These are phyloP conservation scores for Capromys pilorides DNA, from an alignment of 2,797 vertebrate species.

Conservation along the genomic window DNA sequence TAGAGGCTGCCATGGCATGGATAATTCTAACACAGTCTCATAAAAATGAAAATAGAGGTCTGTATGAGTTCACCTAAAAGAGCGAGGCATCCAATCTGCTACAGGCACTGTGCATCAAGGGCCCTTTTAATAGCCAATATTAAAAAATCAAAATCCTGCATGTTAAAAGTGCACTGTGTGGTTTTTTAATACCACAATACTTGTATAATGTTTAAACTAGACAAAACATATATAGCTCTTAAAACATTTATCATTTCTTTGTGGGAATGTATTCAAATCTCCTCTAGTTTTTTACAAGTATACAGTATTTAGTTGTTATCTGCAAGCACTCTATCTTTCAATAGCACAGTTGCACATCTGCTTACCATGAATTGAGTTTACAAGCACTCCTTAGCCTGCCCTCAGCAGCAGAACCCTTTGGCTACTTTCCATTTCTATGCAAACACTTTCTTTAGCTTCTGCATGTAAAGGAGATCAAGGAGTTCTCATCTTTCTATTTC, in stretches of 20 bases:
- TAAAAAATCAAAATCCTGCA: background rate
- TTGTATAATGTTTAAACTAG: background rate
- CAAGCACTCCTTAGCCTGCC: background rate
- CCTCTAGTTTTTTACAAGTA: background rate
- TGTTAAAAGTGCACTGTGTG: too few relatives aligned
- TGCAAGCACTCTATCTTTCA: background rate
- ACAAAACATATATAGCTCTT: background rate
- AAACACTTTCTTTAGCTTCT: background rate
- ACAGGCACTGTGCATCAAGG: background rate
- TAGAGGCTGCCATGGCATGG: background rate
- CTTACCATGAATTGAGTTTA: background rate
- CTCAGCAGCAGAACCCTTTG: background rate
- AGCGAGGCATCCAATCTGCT: background rate
- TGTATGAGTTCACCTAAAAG: background rate
- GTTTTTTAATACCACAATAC: background rate
- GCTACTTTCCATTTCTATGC: background rate
- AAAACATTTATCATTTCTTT: background rate
- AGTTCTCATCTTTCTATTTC: background rate
- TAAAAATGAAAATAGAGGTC: background rate
- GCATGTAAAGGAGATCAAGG: background rate
- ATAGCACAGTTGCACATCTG: background rate
- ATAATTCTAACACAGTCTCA: background rate
- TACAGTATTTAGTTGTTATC: background rate
- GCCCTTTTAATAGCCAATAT: background rate
- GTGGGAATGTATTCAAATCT: background rate